Evolutionary conservation across 23 tunicate species (phyloP), one percentile per base, ranked within the genome.

Genomic region (Diplosoma virens): DNA sequence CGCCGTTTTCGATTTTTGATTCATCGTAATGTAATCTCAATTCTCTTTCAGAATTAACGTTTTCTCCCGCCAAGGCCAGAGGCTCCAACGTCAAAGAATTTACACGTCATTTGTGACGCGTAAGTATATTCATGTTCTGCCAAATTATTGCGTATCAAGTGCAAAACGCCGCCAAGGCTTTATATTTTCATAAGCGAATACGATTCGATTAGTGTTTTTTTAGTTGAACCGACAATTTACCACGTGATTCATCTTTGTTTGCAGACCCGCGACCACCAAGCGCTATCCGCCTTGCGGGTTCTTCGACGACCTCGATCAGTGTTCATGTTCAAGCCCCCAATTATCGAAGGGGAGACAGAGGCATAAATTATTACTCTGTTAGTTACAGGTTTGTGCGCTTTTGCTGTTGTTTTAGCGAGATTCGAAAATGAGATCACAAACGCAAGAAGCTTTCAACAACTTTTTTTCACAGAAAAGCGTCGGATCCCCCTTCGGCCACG

Each of bases 381-480:
- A 73, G 65, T 28, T 73, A 73, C 65, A 52, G 79, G 79, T 73
- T 17, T 14, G n/a, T n/a, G n/a, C n/a, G n/a, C n/a, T n/a, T n/a
- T n/a, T n/a, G n/a, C n/a, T n/a, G n/a, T n/a, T n/a, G n/a, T n/a
- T n/a, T n/a, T n/a, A n/a, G n/a, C n/a, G n/a, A n/a, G n/a, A n/a
- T 41, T 41, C 50, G 14, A 41, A 41, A 41, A 41, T 14, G 9
- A 14, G 50, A 41, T 14, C 50, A 7, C 11, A 41, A 41, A 14
- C 14, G 50, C n/a, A n/a, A n/a, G n/a, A n/a, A n/a, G n/a, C n/a
- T n/a, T n/a, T 59, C 18, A 16, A 1, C n/a, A n/a, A n/a, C 4
- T 28, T 31, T 31, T 31, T 30, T 45, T 6, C 21, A 9, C 47
- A 83, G 89, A 58, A 78, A 68, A 66, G 45, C 71, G 27, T 46